phyloP scores from a whole-genome alignment of 2,888 invertebrate species.

The Unio delphinus region DNA sequence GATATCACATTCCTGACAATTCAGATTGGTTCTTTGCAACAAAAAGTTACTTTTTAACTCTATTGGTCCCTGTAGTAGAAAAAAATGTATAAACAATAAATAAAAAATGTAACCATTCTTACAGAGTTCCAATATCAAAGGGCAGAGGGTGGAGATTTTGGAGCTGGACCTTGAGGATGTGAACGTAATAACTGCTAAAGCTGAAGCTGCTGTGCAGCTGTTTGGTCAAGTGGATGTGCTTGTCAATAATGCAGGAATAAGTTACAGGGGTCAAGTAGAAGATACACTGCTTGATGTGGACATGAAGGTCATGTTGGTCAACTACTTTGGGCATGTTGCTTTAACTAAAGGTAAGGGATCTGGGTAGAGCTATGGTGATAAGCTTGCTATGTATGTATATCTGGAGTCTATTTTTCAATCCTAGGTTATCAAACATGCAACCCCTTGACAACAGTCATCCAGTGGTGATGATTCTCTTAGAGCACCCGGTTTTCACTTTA shows the following conservation, averaged over 20 bases:
- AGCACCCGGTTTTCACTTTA: too few relatives aligned
- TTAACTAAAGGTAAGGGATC: constrained; percentile 85
- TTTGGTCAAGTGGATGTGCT: constrained; percentile 82
- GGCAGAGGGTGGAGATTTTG: constrained; percentile 36
- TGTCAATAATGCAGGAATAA: constrained; percentile 92
- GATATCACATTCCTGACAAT: too few relatives aligned
- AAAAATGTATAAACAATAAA: too few relatives aligned
- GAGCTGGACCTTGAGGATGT: constrained; percentile 84
- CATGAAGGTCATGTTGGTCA: constrained; percentile 89
- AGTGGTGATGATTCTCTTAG: too few relatives aligned
- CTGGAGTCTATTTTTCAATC: too few relatives aligned
- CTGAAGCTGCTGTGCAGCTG: constrained; percentile 75
- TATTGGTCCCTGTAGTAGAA: too few relatives aligned
- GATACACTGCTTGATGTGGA: constrained; percentile 87
- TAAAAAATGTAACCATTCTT: neutral
- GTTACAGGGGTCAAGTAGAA: constrained; percentile 80
- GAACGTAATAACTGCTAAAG: constrained; percentile 77
- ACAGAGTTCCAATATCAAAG: neutral
- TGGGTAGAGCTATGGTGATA: too few relatives aligned
- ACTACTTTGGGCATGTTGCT: constrained; percentile 94
- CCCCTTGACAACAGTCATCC: too few relatives aligned
- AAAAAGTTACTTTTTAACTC: too few relatives aligned
- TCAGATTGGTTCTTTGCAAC: too few relatives aligned
- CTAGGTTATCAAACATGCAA: too few relatives aligned
- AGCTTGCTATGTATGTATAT: too few relatives aligned